Evolutionary conservation across 2,888 invertebrate species (phyloP).

Genomic region (Phania funesta): DNA sequence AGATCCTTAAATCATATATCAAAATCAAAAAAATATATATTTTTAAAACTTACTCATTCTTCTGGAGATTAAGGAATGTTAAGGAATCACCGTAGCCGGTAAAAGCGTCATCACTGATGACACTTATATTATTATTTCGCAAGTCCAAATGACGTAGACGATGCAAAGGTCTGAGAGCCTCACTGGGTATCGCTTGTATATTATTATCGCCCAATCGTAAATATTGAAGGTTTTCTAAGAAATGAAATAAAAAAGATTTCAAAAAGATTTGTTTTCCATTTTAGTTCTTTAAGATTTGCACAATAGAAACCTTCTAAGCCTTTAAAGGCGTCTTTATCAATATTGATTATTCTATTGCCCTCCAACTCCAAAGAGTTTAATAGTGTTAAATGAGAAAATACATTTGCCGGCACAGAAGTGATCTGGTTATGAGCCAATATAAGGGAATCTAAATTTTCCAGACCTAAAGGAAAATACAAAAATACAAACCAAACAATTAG

Average conservation of each 20-base stretch:
- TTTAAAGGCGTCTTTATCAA: conserved; percentile 92
- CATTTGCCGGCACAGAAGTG: conserved; percentile 88
- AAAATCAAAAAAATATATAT: neutral
- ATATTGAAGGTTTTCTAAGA: conserved; percentile 92
- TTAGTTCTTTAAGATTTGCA: neutral
- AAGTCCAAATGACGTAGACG: conserved; percentile 93
- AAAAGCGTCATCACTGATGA: conserved; percentile 92
- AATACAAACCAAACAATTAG: neutral
- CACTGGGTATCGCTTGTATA: conserved; percentile 91
- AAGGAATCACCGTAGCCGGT: conserved; percentile 93
- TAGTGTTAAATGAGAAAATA: conserved; percentile 89
- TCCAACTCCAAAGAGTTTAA: conserved; percentile 94
- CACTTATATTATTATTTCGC: conserved; percentile 92
- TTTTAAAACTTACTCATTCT: conserved; percentile 88
- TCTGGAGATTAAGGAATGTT: conserved; percentile 94
- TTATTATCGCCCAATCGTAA: conserved; percentile 93
- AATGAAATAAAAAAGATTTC: neutral
- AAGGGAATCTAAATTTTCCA: conserved; percentile 90
- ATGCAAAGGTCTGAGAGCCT: conserved; percentile 90
- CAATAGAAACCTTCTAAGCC: conserved; percentile 89
- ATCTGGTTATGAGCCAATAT: conserved; percentile 93
- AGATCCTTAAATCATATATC: conserved; percentile 38
- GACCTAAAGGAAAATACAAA: conserved; percentile 82
- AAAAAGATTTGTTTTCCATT: no score
- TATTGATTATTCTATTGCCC: conserved; percentile 89